Base-by-base conservation (phyloP, 2,888 invertebrate species). In the Aporophyla lueneburgensis region DNA sequence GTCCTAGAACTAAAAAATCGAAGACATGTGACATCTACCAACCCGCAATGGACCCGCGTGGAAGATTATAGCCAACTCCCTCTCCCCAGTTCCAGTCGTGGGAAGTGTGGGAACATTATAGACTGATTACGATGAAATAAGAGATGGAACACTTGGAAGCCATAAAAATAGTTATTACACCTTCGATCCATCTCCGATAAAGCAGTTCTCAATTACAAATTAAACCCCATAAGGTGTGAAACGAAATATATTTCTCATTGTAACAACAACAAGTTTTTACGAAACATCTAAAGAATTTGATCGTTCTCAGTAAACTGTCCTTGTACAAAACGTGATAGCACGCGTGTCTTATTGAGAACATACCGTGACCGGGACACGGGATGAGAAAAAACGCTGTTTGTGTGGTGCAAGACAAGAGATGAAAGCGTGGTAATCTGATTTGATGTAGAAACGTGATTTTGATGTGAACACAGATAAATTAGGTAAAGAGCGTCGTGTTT, bases 351-450 rank as follows among this genome's bases (percentile, higher is more conserved):
- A 81, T 84, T 83, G 81, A 76, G 83, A 74, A 80, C 85, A 80
- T 63, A 80, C 85, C 88, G 87, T 90, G 89, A 83, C 91, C 79
- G 84, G 86, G 88, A 78, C 86, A 24, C 71, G 74, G 78, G 77
- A 68, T 77, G 63, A 59, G 71, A 76, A 86, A 80, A 87, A 84
- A 86, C 59, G 46, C 53, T 33, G 27, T n/a, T 16, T 16, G 51
- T 61, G 27, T 78, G 88, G 84, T 73, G 12, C 69, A 88, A 84
- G 71, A 12, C 12, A 51, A 12, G 27, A 63, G 53, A 73, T 69
- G 33, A n/a, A 6, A 63, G 77, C 82, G 76, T 75, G 62, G 12
- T 40, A 19, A 56, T 56, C 33, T 33, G 33, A 24, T 75, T 56
- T 63, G 5, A 51, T 63, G 0, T 14, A n/a, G 49, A 54, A 74